Percentiles rank a stretch among this genome's conserved stretches.
Evolutionary conservation across 2,888 invertebrate species (phyloP).

Genomic region (Polydrusus cervinus): DNA sequence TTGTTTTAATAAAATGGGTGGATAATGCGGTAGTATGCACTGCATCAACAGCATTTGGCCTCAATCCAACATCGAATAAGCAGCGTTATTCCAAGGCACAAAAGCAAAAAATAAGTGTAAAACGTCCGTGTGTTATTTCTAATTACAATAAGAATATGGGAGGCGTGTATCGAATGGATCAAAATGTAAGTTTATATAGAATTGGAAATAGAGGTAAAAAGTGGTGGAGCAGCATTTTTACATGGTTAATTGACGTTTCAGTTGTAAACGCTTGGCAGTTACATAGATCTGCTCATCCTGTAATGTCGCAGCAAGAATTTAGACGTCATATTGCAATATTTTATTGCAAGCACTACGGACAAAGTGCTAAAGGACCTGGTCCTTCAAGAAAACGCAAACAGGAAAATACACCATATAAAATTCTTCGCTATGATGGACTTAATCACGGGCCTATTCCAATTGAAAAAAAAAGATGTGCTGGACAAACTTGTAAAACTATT

Average conservation of each 20-base stretch:
- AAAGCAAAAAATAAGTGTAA: background rate
- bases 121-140: background rate
- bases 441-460: background rate
- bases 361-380: background rate
- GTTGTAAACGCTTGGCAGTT: background rate
- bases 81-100: background rate
- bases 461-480: constrained; percentile 9
- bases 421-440: background rate
- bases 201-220: constrained; percentile 12
- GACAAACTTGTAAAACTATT: background rate
- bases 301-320: background rate
- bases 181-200: background rate
- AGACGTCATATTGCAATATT: constrained; percentile 5
- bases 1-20: background rate
- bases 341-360: background rate
- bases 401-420: background rate
- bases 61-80: background rate
- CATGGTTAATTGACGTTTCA: background rate
- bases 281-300: background rate
- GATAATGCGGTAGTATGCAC: background rate
- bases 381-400: constrained; percentile 1
- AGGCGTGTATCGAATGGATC: background rate
- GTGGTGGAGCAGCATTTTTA: background rate
- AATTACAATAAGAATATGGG: background rate
- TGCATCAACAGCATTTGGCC: background rate